Evolutionary conservation across 1,140 invertebrate species (phyloP), one percentile per base, ranked within the genome.

Genomic region (Drosophila jambulina): DNA sequence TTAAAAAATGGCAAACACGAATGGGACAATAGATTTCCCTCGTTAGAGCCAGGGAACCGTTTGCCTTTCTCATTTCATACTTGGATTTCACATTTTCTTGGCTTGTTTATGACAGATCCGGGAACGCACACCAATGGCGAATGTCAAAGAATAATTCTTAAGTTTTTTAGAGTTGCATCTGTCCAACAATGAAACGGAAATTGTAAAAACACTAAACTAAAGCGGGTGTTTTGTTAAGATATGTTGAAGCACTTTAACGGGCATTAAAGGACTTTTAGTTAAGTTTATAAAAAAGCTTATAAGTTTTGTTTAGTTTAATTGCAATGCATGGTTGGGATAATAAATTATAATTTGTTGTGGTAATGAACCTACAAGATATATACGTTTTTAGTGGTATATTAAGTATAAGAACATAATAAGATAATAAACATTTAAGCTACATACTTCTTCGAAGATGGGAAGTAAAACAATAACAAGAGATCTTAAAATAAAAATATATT

Each of bases 1-100:
- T 84, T 83, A 75, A 79, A 70, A 80, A 83, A 76, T 62, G 75
- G 60, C 42, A 58, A 45, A 71, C 53, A 42, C 68, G 36, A 72
- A 51, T 17, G 53, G 67, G 64, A 88, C 84, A 88, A 87, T 71
- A 49, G 72, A 54, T 59, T 70, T 70, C 29, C 56, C 43, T 75
- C 36, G 54, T 48, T 68, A 57, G 40, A 42, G 23, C 19, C 34
- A 15, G n/a, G 15, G 21, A 61, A 48, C 78, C 36, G 72, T 58
- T 67, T 80, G 57, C 71, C 43, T 43, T 59, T 42, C 56, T 46
- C 56, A 68, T 65, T 75, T 65, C 60, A 27, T 21, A 58, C 38
- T 58, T 58, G 56, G 38, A 58, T 29, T 34, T 43, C 48, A 36
- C 58, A 40, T 53, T 65, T 71, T 36, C 21, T 32, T 61, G 10